Evolutionary conservation across 2,888 invertebrate genomes (phyloP), one percentile per base, ranked within the genome.

Genomic region (Amaurobius ferox): DNA sequence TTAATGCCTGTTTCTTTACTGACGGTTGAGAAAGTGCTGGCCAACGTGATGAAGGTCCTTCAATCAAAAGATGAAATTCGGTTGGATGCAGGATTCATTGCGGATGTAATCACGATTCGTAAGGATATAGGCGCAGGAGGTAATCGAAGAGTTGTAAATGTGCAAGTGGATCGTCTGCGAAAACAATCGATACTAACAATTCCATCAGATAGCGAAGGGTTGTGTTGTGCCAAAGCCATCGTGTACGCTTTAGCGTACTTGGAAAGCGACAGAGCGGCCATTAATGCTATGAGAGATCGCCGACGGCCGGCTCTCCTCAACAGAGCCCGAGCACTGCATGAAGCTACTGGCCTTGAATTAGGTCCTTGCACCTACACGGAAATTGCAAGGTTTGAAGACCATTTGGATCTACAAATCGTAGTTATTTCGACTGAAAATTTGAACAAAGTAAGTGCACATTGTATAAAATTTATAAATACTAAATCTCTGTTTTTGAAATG

Each of bases 151-250:
- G 35, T 62, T 0, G n/a, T 35, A 5, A 32, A 73, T 23, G 35
- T n/a, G 6, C 7, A 30, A 61, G 32, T 32, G 19, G 73, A 73
- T 61, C 7, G 61, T 0, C 35, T 35, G 2, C 3, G 26, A 16
- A 73, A 73, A 23, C 16, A 23, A 19, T 73, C 55, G 13, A 26
- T 73, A 13, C 26, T 73, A 0, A 13, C 26, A 1, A 62, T 73
- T 23, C 61, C 73, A 1, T 9, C 16, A 11, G 68, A 70, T 40
- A 28, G 23, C 3, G 70, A 70, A 70, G 70, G 70, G 23, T 26
- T 73, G 16, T 61, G 73, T 16, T 73, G 61, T 35, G 73, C 35
- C 0, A 73, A 61, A 35, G 61, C 73, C 23, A 73, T 61, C 1
- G 61, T 61, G 6, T 73, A 61, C 26, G 23, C 61, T 35, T 26